A percentile compares a stretch with the other conserved stretches of the same genome.
phyloP scores from a whole-genome alignment of 1,140 invertebrate species.

The Drosophila nasuta region DNA sequence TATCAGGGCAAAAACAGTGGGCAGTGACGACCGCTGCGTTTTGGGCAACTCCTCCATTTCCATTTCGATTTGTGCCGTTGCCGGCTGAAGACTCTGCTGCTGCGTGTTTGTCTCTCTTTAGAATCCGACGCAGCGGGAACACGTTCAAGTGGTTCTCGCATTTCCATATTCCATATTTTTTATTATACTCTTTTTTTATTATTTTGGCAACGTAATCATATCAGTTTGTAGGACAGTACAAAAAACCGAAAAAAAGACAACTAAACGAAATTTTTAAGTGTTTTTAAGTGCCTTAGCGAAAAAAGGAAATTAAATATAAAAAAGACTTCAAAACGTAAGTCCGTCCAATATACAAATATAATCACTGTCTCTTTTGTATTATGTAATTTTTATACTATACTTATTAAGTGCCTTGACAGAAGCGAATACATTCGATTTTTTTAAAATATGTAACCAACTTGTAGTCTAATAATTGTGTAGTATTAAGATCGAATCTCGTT shows the following conservation, averaged over 20 bases:
- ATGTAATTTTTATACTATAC: slow-evolving; percentile 36
- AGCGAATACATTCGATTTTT: slow-evolving; percentile 26
- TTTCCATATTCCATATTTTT: slow-evolving; percentile 3
- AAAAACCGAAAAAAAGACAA: slow-evolving; percentile 47
- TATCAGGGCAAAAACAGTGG: slow-evolving; percentile 63
- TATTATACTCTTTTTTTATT: slow-evolving; percentile 4
- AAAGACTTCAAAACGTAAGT: slow-evolving; percentile 45
- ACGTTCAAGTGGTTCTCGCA: slow-evolving; percentile 57
- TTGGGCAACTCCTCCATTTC: slow-evolving; percentile 81
- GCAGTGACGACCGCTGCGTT: slow-evolving; percentile 73
- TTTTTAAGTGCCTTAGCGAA: slow-evolving; percentile 52
- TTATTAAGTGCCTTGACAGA: slow-evolving; percentile 61
- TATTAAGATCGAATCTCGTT: slow-evolving; percentile 43
- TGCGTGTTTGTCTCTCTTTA: background rate
- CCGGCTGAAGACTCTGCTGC: slow-evolving; percentile 30
- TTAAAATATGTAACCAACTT: slow-evolving; percentile 23
- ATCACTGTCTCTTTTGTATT: slow-evolving; percentile 44
- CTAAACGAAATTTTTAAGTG: slow-evolving; percentile 52
- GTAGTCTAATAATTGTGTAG: slow-evolving; percentile 45
- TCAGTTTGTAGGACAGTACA: slow-evolving; percentile 67
- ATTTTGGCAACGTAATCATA: slow-evolving; percentile 12
- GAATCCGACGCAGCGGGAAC: slow-evolving; percentile 49
- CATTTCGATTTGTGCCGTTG: slow-evolving; percentile 61
- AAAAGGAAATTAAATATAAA: slow-evolving; percentile 22
- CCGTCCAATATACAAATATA: slow-evolving; percentile 59